Conservation (phyloP, 2,888 invertebrate genomes). For the Amphipyra berbera region DNA sequence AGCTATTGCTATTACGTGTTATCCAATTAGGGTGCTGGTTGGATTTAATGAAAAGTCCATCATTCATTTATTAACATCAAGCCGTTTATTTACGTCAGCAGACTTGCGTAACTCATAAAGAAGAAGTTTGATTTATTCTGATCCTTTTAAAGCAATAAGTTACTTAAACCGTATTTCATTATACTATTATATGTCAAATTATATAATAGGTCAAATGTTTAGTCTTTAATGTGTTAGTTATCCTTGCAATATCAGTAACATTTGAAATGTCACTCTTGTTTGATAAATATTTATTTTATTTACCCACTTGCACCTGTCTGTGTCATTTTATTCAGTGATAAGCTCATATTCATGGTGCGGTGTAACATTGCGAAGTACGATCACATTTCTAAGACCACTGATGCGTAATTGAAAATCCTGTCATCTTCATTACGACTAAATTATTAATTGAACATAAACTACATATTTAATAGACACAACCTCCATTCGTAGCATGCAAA, state of each 20-base stretch:
- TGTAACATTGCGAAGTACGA: slow-evolving; percentile 21
- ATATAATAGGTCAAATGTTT: slow-evolving; percentile 36
- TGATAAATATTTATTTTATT: slow-evolving; percentile 18
- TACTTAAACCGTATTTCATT: not conserved
- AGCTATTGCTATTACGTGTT: too few species aligned
- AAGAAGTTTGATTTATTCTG: not conserved
- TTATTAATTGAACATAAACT: slow-evolving; percentile 67
- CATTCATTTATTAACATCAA: slow-evolving; percentile 5
- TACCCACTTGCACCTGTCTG: not conserved
- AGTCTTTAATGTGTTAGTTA: slow-evolving; percentile 22
- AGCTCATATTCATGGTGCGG: slow-evolving; percentile 4
- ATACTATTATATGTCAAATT: slow-evolving; percentile 12
- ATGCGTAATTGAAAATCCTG: slow-evolving; percentile 42
- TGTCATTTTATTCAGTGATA: slow-evolving; percentile 5
- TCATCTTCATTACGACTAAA: slow-evolving; percentile 54
- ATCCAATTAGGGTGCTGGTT: slow-evolving; percentile 7
- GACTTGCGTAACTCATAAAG: slow-evolving; percentile 6
- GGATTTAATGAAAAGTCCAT: not conserved
- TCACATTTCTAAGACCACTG: slow-evolving; percentile 37
- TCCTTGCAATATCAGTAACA: slow-evolving; percentile 30
- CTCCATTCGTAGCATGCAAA: slow-evolving; percentile 68
- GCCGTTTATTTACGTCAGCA: not conserved
- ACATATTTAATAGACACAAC: slow-evolving; percentile 59
- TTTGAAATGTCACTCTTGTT: slow-evolving; percentile 33
- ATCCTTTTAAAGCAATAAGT: not conserved